Base-by-base conservation (phyloP, 2,113 vertebrate genomes). In the Indri indri region DNA sequence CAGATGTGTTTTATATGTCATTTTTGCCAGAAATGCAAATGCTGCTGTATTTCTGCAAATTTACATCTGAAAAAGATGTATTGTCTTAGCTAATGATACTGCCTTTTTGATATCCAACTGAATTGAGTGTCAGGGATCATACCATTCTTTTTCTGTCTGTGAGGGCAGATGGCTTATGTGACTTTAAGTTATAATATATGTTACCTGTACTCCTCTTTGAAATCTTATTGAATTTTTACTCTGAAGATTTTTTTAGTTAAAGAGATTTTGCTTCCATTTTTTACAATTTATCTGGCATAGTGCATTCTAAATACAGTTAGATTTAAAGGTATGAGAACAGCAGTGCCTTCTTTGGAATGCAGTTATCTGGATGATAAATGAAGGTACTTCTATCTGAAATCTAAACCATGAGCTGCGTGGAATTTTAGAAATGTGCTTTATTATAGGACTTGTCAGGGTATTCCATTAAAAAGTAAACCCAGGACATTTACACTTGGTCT, bases 181-280 rank as follows among this genome's bases (percentile, higher is more conserved):
- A 2, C 22, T n/a, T 88, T 90, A 68, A 76, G 63, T 87, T 90
- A 47, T 42, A 30, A 50, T 74, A 3, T 68, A 37, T 84, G 34
- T 74, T 91, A 27, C 17, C 16, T 17, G 66, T 94, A 57, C 11
- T 47, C 42, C 27, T n/a, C 34, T 77, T 74, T 89, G 86, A 93
- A 65, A 88, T 84, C 27, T 83, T 83, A 52, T 37, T 93, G 66
- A n/a, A 85, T 66, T 94, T 74, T 95, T 93, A 81, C 79, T 89
- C 84, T 16, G 18, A 88, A 88, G 63, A 25, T 45, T 45, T 77
- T 83, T 84, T 45, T 68, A 82, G 42, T 80, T 50, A 91, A 89
- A 76, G 47, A 47, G 79, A 81, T 88, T 84, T 88, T 91, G 30
- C 47, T 79, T 93, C 45, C 2, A 27, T 57, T 73, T 63, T 61